Evolutionary conservation across 2,113 vertebrate species (phyloP), one percentile per base, ranked within the genome.

Genomic region (Lonchura striata): DNA sequence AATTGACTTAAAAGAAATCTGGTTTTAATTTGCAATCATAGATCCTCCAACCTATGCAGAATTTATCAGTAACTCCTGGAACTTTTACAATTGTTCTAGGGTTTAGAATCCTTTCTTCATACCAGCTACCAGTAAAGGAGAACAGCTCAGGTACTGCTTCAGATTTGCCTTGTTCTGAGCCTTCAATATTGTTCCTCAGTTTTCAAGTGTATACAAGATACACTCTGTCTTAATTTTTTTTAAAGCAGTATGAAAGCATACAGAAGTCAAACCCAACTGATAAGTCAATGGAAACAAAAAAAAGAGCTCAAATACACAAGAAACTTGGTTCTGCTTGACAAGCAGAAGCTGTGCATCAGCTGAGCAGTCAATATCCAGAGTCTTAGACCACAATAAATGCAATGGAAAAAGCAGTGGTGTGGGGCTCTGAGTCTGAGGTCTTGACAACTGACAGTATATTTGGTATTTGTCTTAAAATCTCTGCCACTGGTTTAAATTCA

Each of bases 1-100:
- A 44, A 5, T 39, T 42, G 18, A 22, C 8, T 17, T 3, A 53
- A 77, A 42, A 15, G 0, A 8, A 19, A 31, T 10, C 11, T 5
- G 15, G 25, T 74, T 84, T 42, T 7, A 30, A 70, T 77, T 96
- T 70, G 15, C 19, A 39, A 1, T 57, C 68, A 60, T 15, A 57
- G 10, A 57, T 9, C 56, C 13, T 39, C 50, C 41, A 28, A 46
- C 8, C 23, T 59, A 3, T 39, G 27, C 31, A n/a, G 75, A 69
- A 72, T 69, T 80, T 56, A 35, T 44, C 22, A 35, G 25, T 64
- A 85, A 80, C 20, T 81, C 27, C 17, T 47, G 46, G 27, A 88
- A 15, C 14, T 88, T 70, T 82, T 80, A 41, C 37, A 61, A 15
- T 27, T 30, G 37, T 13, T 30, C 46, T 60, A 41, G 46, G 3